Percentiles rank a stretch among this genome's conserved stretches.
Evolutionary conservation across 1,140 invertebrate genomes (phyloP).

Genomic region (Coboldia fuscipes): DNA sequence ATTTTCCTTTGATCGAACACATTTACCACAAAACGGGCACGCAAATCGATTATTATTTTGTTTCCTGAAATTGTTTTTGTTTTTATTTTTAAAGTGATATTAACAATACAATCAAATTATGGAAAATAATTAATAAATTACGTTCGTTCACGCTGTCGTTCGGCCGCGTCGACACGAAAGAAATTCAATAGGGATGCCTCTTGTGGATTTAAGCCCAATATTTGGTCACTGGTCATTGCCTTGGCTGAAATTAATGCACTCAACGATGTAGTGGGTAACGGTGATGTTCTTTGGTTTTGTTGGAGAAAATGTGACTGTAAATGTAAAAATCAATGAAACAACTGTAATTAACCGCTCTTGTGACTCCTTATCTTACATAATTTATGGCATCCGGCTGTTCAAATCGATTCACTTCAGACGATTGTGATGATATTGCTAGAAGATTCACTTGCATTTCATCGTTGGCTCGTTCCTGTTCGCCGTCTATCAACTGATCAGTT

Average conservation of each 20-base stretch:
- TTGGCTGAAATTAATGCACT: slow-evolving; percentile 20
- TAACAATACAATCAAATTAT: background rate
- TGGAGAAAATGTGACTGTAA: slow-evolving; percentile 1
- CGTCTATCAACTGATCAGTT: slow-evolving; percentile 7
- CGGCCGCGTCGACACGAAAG: slow-evolving; percentile 33
- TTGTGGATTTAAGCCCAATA: slow-evolving; percentile 22
- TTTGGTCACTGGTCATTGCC: slow-evolving; percentile 19
- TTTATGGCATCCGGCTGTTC: too few relatives aligned
- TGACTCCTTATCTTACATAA: too few relatives aligned
- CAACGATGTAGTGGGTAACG: slow-evolving; percentile 9
- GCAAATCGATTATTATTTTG: slow-evolving; percentile 37
- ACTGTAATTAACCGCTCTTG: too few relatives aligned
- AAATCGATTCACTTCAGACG: too few relatives aligned
- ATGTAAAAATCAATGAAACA: too few relatives aligned
- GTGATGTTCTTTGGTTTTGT: slow-evolving; percentile 3
- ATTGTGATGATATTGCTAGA: too few relatives aligned
- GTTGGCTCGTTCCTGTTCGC: slow-evolving; percentile 17
- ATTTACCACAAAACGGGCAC: slow-evolving; percentile 75
- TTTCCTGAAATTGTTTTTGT: background rate
- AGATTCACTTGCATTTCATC: slow-evolving; percentile 8
- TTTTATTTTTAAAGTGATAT: background rate
- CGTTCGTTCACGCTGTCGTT: slow-evolving; percentile 36
- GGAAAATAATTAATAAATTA: too few relatives aligned
- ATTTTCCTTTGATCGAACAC: slow-evolving; percentile 70
- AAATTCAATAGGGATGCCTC: slow-evolving; percentile 40